Base-by-base conservation (phyloP, 2,888 invertebrate species). In the Xylota sylvarum region DNA sequence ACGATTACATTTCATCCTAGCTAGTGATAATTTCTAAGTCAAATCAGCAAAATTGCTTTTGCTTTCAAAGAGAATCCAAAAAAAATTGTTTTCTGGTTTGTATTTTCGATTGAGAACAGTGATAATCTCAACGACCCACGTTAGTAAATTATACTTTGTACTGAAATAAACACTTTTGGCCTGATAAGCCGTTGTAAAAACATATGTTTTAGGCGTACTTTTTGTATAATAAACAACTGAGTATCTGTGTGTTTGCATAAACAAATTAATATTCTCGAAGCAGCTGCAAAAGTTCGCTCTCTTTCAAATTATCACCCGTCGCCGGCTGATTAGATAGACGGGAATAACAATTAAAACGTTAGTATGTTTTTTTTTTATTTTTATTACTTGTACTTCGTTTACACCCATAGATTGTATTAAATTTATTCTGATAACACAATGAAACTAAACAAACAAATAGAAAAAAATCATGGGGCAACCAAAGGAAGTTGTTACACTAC, bases 291-390 rank as follows among this genome's bases (percentile, higher is more conserved):
- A 43, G 48, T 35, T 74, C 3, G 3, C 55, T 32, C 19, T 32
- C 32, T 52, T 4, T 32, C 23, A 2, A 52, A 62, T 64, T 52
- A 62, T 52, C 50, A 32, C 10, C 35, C 23, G 6, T 55, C 52
- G 6, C 64, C 52, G 74, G 6, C 64, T 43, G 74, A 74, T 74
- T 55, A 74, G 74, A 74, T 74, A 74, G 64, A 55, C 35, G 27
- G 6, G 2, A 32, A 62, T 23, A 55, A 64, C 52, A 55, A 55
- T 40, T 30, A 1, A 7, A 35, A 46, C 30, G 10, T 50, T 14
- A n/a, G 17, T 12, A 5, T 35, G 32, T 12, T 2, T 12, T 12
- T 50, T 27, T 2, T 30, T 52, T 52, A 1, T 55, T 32, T 17
- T 64, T 64, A 23, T 27, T 62, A 6, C 37, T 58, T n/a, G 19